phyloP scores from a whole-genome alignment of 2,113 vertebrate species.

The Cepphus grylle region DNA sequence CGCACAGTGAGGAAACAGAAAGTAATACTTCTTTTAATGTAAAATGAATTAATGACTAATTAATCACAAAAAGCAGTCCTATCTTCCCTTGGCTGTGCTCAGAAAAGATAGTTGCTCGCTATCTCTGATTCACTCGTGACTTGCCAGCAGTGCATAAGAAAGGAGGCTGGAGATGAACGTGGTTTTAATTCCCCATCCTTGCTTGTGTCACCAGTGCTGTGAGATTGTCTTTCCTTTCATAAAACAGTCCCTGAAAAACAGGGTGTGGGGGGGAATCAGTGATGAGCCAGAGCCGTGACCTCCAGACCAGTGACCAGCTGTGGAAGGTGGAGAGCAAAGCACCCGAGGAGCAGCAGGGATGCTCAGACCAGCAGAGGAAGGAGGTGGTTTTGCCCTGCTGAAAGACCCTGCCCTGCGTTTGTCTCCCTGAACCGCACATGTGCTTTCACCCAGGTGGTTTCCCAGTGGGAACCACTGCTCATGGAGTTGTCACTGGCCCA shows the following conservation, averaged over 20 bases:
- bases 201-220: background rate
- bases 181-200: background rate
- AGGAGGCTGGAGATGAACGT: background rate
- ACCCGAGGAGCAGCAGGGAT: fast-evolving
- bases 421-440: background rate
- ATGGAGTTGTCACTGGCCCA: background rate
- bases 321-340: fast-evolving
- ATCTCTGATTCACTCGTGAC: background rate
- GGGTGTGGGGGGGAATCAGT: no score
- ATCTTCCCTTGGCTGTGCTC: background rate
- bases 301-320: background rate
- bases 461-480: background rate
- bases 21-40: background rate
- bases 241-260: background rate
- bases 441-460: background rate
- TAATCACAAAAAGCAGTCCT: background rate
- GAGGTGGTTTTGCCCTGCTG: background rate
- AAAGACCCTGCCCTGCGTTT: background rate
- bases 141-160: background rate
- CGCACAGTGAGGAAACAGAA: background rate
- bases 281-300: background rate
- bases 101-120: background rate
- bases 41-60: conserved; percentile 38
- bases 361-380: fast-evolving
- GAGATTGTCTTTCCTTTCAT: background rate